Conservation (phyloP, 2,797 vertebrate species). For the Tiaroga cobitis region DNA sequence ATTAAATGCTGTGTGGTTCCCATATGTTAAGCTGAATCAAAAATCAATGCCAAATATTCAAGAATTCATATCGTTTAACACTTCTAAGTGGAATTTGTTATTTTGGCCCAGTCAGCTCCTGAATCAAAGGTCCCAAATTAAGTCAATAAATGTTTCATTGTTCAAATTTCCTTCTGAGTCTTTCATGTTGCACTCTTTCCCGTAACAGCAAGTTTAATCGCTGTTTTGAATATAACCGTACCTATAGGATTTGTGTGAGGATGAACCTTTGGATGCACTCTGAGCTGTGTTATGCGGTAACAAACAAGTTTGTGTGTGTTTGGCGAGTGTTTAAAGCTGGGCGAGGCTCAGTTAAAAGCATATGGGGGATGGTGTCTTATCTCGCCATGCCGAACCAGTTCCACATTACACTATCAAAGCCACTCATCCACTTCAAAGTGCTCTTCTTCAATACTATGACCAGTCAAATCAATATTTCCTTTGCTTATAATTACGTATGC, state of each 20-base stretch:
- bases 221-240: neutral
- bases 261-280: neutral
- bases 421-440: conserved; percentile 54
- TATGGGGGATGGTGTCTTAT: conserved; percentile 59
- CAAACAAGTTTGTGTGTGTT: conserved; percentile 46
- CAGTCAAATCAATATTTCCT: conserved; percentile 36
- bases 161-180: too few species aligned
- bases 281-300: conserved; percentile 32
- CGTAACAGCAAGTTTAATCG: neutral
- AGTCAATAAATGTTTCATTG: too few species aligned
- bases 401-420: conserved; percentile 54
- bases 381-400: conserved; percentile 55
- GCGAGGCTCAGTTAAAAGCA: conserved; percentile 45
- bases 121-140: too few species aligned
- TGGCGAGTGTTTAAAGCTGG: conserved; percentile 43
- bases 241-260: neutral
- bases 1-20: neutral
- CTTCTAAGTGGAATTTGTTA: neutral
- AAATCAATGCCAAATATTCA: neutral
- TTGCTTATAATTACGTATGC: conserved; percentile 36
- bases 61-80: neutral
- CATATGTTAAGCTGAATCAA: neutral
- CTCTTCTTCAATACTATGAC: conserved; percentile 28
- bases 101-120: too few species aligned
- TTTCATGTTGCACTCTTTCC: too few species aligned